A percentile compares a stretch with the other conserved stretches of the same genome.
Conservation (phyloP, 1,140 invertebrate genomes). For the Potamilus streckersoni region DNA sequence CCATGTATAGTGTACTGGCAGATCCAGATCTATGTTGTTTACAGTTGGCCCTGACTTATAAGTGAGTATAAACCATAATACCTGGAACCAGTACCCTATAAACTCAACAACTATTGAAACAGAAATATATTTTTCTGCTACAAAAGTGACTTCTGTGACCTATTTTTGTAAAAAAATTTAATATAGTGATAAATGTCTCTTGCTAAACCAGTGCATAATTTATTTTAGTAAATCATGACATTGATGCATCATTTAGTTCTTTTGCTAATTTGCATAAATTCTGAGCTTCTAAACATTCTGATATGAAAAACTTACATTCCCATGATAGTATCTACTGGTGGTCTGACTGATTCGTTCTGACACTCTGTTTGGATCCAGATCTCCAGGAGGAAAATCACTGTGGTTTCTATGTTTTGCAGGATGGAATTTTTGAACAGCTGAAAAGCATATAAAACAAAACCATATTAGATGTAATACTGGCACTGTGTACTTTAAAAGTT, state of each 20-base stretch:
- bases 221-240: not conserved
- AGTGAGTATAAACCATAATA: too few relatives aligned
- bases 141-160: too few relatives aligned
- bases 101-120: too few relatives aligned
- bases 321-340: slow-evolving; percentile 54
- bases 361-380: slow-evolving; percentile 40
- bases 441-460: slow-evolving; percentile 9
- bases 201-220: too few relatives aligned
- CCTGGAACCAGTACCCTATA: too few relatives aligned
- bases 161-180: too few relatives aligned
- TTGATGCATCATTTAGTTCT: not conserved
- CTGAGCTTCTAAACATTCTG: not conserved
- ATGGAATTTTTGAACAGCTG: slow-evolving; percentile 39
- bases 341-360: slow-evolving; percentile 50
- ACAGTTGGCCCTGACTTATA: too few relatives aligned
- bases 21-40: too few relatives aligned
- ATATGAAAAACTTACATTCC: slow-evolving; percentile 46
- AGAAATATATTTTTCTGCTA: too few relatives aligned
- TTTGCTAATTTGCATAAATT: not conserved
- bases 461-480: not conserved
- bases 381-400: slow-evolving; percentile 58
- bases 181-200: too few relatives aligned
- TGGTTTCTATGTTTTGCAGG: slow-evolving; percentile 53
- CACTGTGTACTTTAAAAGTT: too few relatives aligned
- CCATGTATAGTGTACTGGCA: too few relatives aligned